These are phyloP conservation scores for Ia io DNA, from an alignment of 2,113 vertebrate species.

Conservation along the genomic window DNA sequence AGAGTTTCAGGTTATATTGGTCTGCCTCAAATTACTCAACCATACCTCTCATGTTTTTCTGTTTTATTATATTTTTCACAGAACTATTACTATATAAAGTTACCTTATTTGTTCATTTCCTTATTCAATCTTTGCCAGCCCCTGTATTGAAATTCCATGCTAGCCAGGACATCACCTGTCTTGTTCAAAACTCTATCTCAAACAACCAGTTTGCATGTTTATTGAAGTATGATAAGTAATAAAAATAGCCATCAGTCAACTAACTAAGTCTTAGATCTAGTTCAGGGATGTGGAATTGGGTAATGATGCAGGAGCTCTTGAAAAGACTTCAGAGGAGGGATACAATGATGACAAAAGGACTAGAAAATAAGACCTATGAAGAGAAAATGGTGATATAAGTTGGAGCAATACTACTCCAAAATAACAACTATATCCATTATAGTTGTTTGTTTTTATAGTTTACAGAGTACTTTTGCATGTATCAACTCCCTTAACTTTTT, in stretches of 20 bases:
- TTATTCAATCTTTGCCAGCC: neutral
- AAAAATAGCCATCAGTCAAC: neutral
- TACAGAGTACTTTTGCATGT: neutral
- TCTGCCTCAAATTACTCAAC: neutral
- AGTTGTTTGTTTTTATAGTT: neutral
- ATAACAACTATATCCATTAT: neutral
- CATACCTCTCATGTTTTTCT: neutral
- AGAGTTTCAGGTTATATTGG: neutral
- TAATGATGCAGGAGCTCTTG: neutral
- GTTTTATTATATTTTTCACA: neutral
- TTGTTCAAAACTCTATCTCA: neutral
- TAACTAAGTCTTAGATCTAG: neutral
- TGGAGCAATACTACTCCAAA: neutral
- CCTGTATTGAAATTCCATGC: neutral
- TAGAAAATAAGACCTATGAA: neutral
- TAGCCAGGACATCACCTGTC: neutral
- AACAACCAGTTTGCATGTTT: neutral
- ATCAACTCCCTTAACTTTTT: neutral
- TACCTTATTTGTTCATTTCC: conserved; percentile 9
- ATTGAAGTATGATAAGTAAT: conserved; percentile 3
- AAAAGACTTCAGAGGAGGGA: conserved; percentile 18
- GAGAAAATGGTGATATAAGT: neutral
- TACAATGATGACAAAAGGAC: neutral
- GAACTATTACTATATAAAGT: neutral
- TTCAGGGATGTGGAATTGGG: neutral